Base-by-base conservation (phyloP, 2,888 invertebrate genomes). In the Bedellia somnulentella region DNA sequence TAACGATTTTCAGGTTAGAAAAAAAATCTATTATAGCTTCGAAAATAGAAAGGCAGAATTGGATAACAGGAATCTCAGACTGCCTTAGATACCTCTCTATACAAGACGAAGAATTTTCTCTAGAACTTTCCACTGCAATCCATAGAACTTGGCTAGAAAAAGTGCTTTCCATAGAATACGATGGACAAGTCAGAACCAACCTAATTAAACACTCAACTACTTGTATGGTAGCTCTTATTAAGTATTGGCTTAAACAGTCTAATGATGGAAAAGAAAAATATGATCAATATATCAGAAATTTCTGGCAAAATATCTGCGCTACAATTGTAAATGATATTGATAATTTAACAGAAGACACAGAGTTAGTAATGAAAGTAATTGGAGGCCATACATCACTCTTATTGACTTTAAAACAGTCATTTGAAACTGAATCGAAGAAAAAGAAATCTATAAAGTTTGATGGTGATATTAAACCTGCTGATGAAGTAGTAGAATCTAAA, bases 31-130 rank as follows among this genome's bases (percentile, higher is more conserved):
- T 83, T 6, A 51, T 79, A 29, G 66, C 66, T 18, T 87, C 85
- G 25, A 81, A 81, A 38, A 82, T 82, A 24, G 90, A 92, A 58
- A 77, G 80, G 11, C 71, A 81, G 26, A 80, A 84, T 1, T 80
- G 91, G 44, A 76, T 84, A 13, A 78, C 75, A 25, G 79, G 88
- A 2, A 82, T 86, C 41, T 76, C 85, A 12, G 93, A 93, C 51
- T 92, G 92, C 49, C 51, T 91, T 12, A 82, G 81, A 28, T 56
- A 61, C 36, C 28, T 66, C 13, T 55, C 63, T 2, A 41, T 45
- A 13, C 59, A 54, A 13, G 33, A 38, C 8, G 13, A 43, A 1
- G 47, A 46, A 0, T 51, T 40, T 35, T 50, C 41, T 3, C 29
- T 38, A 9, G 61, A 54, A 32, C 32, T 57, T 1, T 45, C 42